phyloP scores from a whole-genome alignment of 2,888 invertebrate species.

The Andricus quercusramuli region DNA sequence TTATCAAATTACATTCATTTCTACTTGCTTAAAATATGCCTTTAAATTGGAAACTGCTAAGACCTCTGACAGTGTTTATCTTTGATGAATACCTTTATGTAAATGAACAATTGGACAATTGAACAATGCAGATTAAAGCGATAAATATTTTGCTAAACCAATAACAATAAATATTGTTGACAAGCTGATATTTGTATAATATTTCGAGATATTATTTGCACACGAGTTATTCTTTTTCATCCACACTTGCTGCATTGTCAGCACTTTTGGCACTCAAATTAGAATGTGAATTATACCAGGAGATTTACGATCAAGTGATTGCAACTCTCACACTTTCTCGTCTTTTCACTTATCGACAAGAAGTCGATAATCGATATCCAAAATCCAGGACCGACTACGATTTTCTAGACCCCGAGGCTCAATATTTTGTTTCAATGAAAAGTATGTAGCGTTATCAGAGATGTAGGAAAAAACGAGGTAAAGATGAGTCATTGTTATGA shows the following conservation, averaged over 20 bases:
- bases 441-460: not conserved
- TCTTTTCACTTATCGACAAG: not conserved
- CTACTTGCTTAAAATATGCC: not conserved
- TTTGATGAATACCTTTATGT: not conserved
- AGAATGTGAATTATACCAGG: not conserved
- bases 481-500: not conserved
- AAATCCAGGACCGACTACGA: not conserved
- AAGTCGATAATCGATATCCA: not conserved
- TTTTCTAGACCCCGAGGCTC: not conserved
- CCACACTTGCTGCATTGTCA: slow-evolving; percentile 21
- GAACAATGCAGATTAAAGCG: not conserved
- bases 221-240: slow-evolving; percentile 6
- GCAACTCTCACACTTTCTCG: not conserved
- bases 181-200: slow-evolving; percentile 25
- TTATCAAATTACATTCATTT: not conserved
- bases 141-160: not conserved
- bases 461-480: not conserved
- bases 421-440: not conserved
- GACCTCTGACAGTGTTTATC: not conserved
- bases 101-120: not conserved
- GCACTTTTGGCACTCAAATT: slow-evolving; percentile 19
- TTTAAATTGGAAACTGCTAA: not conserved
- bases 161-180: not conserved
- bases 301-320: not conserved
- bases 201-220: slow-evolving; percentile 17